These are phyloP conservation scores for Atethmia centrago DNA, from an alignment of 2,888 invertebrate species.

Conservation along the genomic window DNA sequence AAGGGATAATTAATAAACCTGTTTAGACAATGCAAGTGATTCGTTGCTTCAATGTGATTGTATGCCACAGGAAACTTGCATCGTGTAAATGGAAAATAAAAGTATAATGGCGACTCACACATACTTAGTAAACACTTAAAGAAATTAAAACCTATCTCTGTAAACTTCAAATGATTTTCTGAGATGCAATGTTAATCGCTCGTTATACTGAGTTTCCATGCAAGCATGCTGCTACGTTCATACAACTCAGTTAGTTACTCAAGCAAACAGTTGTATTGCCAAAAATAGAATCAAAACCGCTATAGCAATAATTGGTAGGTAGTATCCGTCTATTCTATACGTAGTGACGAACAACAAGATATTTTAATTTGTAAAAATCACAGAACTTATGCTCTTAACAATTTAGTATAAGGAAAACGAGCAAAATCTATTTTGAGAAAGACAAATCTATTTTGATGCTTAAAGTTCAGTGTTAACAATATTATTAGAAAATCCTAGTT, in stretches of 20 bases:
- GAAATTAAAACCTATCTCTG: not conserved
- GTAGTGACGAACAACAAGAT: not conserved
- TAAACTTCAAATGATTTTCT: not conserved
- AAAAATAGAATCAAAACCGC: not conserved
- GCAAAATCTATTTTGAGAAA: conserved; percentile 9
- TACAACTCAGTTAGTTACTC: not conserved
- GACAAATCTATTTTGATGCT: not conserved
- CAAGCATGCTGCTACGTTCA: not conserved
- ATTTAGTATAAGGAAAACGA: conserved; percentile 1
- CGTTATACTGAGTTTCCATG: conserved; percentile 6
- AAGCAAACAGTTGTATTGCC: not conserved
- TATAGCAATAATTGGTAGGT: not conserved
- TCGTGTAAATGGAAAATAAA: no score
- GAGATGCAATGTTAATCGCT: not conserved
- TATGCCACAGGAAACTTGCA: no score
- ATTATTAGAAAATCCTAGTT: conserved; percentile 19
- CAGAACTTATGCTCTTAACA: not conserved
- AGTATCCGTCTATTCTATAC: not conserved
- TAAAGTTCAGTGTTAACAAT: conserved; percentile 15
- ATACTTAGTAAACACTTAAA: no score
- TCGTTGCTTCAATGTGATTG: no score
- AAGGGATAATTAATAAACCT: no score
- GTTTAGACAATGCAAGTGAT: no score
- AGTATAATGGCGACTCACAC: no score
- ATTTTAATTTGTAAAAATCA: not conserved